phyloP scores from a whole-genome alignment of 2,797 vertebrate species.

The Tinamus major region DNA sequence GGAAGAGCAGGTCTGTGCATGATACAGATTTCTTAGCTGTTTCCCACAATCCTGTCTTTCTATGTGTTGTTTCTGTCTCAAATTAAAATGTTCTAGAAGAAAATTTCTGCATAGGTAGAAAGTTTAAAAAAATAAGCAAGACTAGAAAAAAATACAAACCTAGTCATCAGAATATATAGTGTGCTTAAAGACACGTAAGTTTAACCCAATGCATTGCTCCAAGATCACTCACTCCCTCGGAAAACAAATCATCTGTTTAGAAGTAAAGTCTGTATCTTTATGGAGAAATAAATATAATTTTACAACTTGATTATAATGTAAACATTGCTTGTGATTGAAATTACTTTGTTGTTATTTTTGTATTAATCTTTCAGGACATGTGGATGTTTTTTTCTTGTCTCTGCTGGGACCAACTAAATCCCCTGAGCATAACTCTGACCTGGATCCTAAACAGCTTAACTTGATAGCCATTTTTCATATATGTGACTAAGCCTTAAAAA shows the following conservation, averaged over 20 bases:
- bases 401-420: conserved; percentile 36
- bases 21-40: neutral
- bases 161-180: conserved; percentile 7
- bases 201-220: conserved; percentile 37
- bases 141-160: conserved; percentile 1
- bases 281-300: conserved; percentile 75
- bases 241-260: conserved; percentile 63
- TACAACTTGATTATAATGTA: conserved; percentile 66
- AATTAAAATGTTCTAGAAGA: neutral
- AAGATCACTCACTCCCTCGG: conserved; percentile 56
- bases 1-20: neutral
- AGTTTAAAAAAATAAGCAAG: conserved; percentile 71
- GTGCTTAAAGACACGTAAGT: neutral
- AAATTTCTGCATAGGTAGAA: conserved; percentile 59
- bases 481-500: conserved; percentile 2
- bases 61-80: neutral
- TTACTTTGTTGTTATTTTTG: conserved; percentile 61
- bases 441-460: neutral
- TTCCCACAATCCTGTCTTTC: neutral
- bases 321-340: conserved; percentile 49
- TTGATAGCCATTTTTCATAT: conserved; percentile 38
- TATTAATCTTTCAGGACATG: conserved; percentile 68
- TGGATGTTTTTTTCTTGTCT: conserved; percentile 32
- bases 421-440: conserved; percentile 4
- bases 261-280: conserved; percentile 66